Evolutionary conservation across 1,140 invertebrate species (phyloP).

Genomic region (Hylaeus volcanicus): DNA sequence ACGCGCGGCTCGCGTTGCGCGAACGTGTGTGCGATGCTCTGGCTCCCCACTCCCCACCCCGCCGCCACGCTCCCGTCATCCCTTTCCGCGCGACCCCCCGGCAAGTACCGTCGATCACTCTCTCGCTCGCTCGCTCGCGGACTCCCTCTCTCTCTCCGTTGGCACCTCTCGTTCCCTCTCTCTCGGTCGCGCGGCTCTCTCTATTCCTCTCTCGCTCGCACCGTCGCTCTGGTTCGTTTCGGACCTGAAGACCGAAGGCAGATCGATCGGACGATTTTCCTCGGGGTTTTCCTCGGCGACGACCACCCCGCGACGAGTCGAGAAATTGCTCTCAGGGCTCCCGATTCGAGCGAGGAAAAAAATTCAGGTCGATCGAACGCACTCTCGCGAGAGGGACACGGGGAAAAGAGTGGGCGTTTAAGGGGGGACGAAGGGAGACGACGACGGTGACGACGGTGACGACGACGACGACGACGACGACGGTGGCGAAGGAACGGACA

Average conservation of each 20-base stretch:
- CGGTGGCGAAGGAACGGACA: background rate
- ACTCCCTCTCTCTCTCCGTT: slow-evolving; percentile 16
- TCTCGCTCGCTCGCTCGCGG: slow-evolving; percentile 14
- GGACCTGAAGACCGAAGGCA: slow-evolving; percentile 79
- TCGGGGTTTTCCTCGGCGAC: slow-evolving; percentile 77
- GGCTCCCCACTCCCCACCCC: slow-evolving; percentile 13
- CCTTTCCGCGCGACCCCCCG: slow-evolving; percentile 26
- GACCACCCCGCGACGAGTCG: slow-evolving; percentile 73
- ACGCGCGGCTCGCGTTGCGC: slow-evolving; percentile 68
- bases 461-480: background rate
- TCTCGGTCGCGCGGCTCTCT: slow-evolving; percentile 34
- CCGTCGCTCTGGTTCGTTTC: slow-evolving; percentile 69
- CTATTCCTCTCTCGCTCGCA: slow-evolving; percentile 36
- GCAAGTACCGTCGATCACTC: slow-evolving; percentile 41
- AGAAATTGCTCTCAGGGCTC: slow-evolving; percentile 69
- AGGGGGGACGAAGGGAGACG: slow-evolving; percentile 36
- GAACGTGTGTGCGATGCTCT: slow-evolving; percentile 62
- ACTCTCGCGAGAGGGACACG: slow-evolving; percentile 63
- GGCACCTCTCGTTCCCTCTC: slow-evolving; percentile 22
- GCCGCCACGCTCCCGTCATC: slow-evolving; percentile 39
- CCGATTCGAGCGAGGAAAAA: slow-evolving; percentile 68
- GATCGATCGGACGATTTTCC: slow-evolving; percentile 81
- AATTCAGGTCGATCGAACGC: slow-evolving; percentile 70
- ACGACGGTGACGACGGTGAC: slow-evolving; percentile 23
- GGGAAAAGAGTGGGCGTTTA: slow-evolving; percentile 34